A percentile compares a stretch with the other conserved stretches of the same genome.
phyloP scores from a whole-genome alignment of 2,797 vertebrate species.

The Trachurus trachurus region DNA sequence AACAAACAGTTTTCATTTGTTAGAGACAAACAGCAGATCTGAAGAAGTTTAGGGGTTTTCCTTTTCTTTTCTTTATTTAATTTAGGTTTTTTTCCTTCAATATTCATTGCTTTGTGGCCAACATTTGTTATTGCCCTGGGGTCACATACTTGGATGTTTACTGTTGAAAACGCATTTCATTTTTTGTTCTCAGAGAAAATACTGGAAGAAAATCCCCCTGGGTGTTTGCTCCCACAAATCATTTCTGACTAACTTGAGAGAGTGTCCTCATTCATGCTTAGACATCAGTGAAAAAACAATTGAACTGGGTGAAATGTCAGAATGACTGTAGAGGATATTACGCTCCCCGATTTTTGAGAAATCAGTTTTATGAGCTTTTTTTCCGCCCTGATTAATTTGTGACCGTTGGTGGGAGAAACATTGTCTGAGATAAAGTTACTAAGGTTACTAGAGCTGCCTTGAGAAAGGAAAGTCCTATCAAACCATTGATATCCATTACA shows the following conservation, averaged over 20 bases:
- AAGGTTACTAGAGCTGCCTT: neutral
- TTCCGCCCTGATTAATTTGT: constrained; percentile 5
- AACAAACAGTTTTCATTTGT: constrained; percentile 14
- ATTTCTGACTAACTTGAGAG: constrained; percentile 55
- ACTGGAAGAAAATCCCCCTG: constrained; percentile 40
- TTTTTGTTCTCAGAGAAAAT: constrained; percentile 46
- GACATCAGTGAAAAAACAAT: constrained; percentile 8
- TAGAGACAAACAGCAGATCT: constrained; percentile 8
- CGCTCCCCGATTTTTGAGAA: neutral
- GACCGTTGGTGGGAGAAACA: neutral
- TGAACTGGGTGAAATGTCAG: constrained; percentile 8
- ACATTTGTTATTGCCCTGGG: constrained; percentile 23
- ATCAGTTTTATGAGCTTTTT: constrained; percentile 3
- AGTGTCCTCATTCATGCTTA: constrained; percentile 27
- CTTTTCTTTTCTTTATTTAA: too few species aligned
- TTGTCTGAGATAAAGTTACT: constrained; percentile 1
- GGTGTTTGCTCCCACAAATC: constrained; percentile 37
- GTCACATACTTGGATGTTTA: constrained; percentile 51
- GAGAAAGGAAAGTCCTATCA: neutral
- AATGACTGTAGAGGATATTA: neutral
- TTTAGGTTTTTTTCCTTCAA: neutral
- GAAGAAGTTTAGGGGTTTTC: neutral
- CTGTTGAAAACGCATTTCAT: constrained; percentile 45
- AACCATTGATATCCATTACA: neutral
- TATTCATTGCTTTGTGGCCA: constrained; percentile 19